Percentiles rank a stretch among this genome's conserved stretches.
These are phyloP conservation scores for Idris sp. DNA, from an alignment of 1,140 invertebrate species.

Conservation along the genomic window DNA sequence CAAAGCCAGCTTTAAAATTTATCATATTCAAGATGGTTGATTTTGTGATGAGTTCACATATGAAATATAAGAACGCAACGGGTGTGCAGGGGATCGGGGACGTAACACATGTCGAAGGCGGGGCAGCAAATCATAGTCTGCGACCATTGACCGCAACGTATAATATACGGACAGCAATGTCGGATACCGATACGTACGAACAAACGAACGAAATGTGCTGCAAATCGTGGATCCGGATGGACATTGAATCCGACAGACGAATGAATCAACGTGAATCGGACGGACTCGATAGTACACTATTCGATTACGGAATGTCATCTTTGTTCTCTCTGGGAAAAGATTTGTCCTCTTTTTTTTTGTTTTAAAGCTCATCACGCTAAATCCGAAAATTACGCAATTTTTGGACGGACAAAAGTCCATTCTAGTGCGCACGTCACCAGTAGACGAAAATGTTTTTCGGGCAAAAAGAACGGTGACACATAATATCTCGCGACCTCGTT, in stretches of 20 bases:
- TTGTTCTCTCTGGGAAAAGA: no score
- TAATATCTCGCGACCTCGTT: constrained; percentile 54
- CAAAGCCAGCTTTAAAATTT: constrained; percentile 17
- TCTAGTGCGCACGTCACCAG: neutral
- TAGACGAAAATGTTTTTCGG: constrained; percentile 27
- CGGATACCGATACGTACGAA: constrained; percentile 70
- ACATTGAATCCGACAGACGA: constrained; percentile 56
- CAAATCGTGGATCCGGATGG: constrained; percentile 66
- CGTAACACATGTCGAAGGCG: constrained; percentile 67
- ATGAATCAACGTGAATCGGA: constrained; percentile 63
- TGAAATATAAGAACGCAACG: constrained; percentile 42
- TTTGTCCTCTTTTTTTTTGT: no score
- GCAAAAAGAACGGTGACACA: constrained; percentile 29
- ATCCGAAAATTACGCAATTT: constrained; percentile 18
- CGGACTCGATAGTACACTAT: constrained; percentile 62
- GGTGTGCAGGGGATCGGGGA: constrained; percentile 14
- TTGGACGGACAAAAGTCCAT: constrained; percentile 22
- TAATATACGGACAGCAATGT: constrained; percentile 73
- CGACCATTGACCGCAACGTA: constrained; percentile 72
- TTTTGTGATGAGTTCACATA: constrained; percentile 27
- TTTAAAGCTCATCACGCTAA: constrained; percentile 1
- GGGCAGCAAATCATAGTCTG: constrained; percentile 72
- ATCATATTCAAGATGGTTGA: constrained; percentile 35
- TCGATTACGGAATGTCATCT: constrained; percentile 73
- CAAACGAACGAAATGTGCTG: constrained; percentile 72